Evolutionary conservation across 2,113 vertebrate genomes (phyloP), one percentile per base, ranked within the genome.

Genomic region (Scatophagus argus): DNA sequence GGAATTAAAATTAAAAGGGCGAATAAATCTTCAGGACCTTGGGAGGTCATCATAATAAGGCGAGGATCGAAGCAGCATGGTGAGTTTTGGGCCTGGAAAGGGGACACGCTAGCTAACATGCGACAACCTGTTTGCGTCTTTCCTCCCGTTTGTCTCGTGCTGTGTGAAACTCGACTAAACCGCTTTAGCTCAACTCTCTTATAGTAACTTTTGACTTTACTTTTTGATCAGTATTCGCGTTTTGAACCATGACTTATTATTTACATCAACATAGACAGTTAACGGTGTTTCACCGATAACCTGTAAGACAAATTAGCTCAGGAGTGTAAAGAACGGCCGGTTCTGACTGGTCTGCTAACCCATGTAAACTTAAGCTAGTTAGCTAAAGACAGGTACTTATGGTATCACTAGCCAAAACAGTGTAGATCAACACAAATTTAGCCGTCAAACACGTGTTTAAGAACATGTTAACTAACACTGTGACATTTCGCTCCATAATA

Each of bases 111-210:
- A 79, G 87, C 89, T 88, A 89, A 83, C 79, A 61, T 60, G 71
- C 81, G 67, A 71, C 89, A 89, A 93, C 90, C 83, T 90, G 89
- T 90, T 90, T 86, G 82, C 80, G 80, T 87, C 60, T 46, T 80
- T 80, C 39, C 32, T 41, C 51, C 16, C 21, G 34, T 12, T 49
- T 55, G 54, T 34, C 75, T 78, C 77, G 47, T 66, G 69, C 3
- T 29, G 34, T 39, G 2, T 13, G 23, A 23, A 68, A 61, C 67
- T 32, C 49, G 17, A 44, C 27, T 2, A 6, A 44, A 32, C 8
- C 0, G 29, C 5, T 52, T 21, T 13, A 11, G 29, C 5, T 52
- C 17, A 10, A 11, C 41, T 16, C 5, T 6, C 8, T 3, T 7
- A 6, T 17, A 0, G 21, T 38, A 66, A 64, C 38, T 54, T 60